Percentiles rank a stretch among this genome's conserved stretches.
Conservation (phyloP, 2,797 vertebrate genomes). For the Nasua narica region DNA sequence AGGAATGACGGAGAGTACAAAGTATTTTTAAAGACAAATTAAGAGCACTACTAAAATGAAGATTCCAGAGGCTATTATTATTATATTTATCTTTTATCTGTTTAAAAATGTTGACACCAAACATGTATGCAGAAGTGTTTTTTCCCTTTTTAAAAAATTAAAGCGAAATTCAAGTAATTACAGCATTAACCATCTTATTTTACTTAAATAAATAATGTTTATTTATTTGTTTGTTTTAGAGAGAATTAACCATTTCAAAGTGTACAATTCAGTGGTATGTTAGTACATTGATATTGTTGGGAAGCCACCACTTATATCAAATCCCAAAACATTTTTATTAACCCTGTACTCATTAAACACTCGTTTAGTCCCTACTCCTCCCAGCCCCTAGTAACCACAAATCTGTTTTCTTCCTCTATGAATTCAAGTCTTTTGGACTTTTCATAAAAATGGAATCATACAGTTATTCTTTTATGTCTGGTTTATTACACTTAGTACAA, state of each 20-base stretch:
- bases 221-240: neutral
- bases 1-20: neutral
- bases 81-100: neutral
- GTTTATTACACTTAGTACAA: neutral
- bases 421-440: neutral
- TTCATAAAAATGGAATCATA: neutral
- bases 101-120: neutral
- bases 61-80: neutral
- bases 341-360: fast-evolving
- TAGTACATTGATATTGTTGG: neutral
- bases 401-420: neutral
- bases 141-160: neutral
- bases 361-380: no score
- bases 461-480: neutral
- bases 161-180: neutral
- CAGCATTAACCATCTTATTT: neutral
- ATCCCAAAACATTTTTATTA: neutral
- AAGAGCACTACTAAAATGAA: neutral
- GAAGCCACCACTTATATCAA: neutral
- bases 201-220: neutral
- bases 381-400: neutral
- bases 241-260: neutral
- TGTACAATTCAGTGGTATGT: neutral
- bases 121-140: neutral
- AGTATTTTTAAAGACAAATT: neutral